Evolutionary conservation across 1,140 invertebrate species (phyloP).

Genomic region (Panagrolaimus sp.): DNA sequence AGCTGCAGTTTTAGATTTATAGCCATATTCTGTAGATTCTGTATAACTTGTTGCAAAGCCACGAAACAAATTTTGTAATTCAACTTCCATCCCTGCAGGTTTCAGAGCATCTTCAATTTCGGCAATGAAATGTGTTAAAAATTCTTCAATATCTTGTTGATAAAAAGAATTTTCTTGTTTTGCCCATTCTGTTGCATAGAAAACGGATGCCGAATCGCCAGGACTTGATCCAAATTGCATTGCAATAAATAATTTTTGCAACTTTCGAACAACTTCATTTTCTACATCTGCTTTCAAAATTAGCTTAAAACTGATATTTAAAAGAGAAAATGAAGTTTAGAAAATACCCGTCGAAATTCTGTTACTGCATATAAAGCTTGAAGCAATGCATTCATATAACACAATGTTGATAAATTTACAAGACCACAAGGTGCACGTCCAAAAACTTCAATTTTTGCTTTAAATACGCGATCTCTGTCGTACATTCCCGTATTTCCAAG

Average conservation of each 20-base stretch:
- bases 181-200: background rate
- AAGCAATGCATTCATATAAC: background rate
- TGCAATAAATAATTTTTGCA: background rate
- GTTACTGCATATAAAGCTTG: background rate
- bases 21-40: background rate
- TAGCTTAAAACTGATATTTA: background rate
- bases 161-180: background rate
- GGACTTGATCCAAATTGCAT: background rate
- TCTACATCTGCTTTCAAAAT: background rate
- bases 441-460: background rate
- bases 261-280: background rate
- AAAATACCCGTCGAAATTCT: slow-evolving; percentile 3
- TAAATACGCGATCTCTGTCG: too few relatives aligned
- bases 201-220: background rate
- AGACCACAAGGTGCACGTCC: background rate
- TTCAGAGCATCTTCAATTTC: background rate
- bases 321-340: background rate
- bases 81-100: background rate
- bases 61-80: background rate
- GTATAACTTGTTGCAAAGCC: background rate
- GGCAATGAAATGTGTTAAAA: background rate
- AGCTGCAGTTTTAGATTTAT: background rate
- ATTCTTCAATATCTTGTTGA: slow-evolving; percentile 8
- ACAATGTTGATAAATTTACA: background rate
- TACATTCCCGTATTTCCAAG: too few relatives aligned